phyloP scores from a whole-genome alignment of 2,113 vertebrate genomes.

The Protomyctophum bolini region DNA sequence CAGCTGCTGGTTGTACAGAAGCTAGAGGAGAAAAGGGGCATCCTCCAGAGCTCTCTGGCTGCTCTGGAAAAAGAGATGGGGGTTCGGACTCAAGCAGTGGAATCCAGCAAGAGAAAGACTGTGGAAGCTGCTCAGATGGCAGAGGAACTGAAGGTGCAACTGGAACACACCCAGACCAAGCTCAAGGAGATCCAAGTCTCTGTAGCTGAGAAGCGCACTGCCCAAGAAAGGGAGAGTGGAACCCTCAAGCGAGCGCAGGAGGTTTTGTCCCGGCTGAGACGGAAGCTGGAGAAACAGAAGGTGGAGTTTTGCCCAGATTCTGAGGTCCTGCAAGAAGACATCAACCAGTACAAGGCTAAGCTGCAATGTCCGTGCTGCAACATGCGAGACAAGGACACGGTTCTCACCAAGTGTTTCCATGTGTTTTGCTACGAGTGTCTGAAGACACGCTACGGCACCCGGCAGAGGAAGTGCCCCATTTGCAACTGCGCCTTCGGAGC shows the following conservation, averaged over 20 bases:
- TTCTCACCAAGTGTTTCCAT: slow-evolving; percentile 96
- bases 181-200: slow-evolving; percentile 91
- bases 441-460: slow-evolving; percentile 93
- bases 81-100: slow-evolving; percentile 85
- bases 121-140: slow-evolving; percentile 93
- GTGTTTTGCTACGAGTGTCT: slow-evolving; percentile 97
- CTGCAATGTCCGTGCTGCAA: slow-evolving; percentile 95
- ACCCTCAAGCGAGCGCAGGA: slow-evolving; percentile 94
- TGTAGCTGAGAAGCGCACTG: slow-evolving; percentile 88
- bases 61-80: slow-evolving; percentile 89
- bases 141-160: slow-evolving; percentile 91
- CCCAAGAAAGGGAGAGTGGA: slow-evolving; percentile 90
- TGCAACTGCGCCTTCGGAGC: slow-evolving; percentile 95
- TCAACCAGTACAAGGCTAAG: slow-evolving; percentile 95
- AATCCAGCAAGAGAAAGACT: slow-evolving; percentile 94
- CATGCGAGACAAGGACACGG: slow-evolving; percentile 92
- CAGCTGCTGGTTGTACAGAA: slow-evolving; percentile 91
- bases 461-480: slow-evolving; percentile 95
- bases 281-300: slow-evolving; percentile 93
- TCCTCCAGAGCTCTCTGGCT: slow-evolving; percentile 85
- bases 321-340: slow-evolving; percentile 95
- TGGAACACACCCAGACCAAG: slow-evolving; percentile 90
- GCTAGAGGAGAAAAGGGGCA: slow-evolving; percentile 90
- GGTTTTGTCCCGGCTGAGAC: slow-evolving; percentile 89
- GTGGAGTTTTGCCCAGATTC: slow-evolving; percentile 93